These are phyloP conservation scores for Halictus rubicundus DNA, from an alignment of 1,140 invertebrate species.

Conservation along the genomic window DNA sequence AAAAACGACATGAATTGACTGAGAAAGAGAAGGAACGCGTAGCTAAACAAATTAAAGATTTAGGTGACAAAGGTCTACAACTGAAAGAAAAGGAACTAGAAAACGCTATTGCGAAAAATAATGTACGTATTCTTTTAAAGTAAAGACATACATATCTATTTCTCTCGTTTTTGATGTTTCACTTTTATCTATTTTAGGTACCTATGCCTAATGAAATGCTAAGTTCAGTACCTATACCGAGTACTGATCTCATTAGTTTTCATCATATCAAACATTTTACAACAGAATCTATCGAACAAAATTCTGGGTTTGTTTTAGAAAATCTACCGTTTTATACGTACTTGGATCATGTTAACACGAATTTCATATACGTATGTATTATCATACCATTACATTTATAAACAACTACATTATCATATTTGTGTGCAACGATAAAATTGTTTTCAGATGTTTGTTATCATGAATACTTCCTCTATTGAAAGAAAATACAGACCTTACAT, in stretches of 20 bases:
- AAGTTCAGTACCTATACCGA: constrained; percentile 86
- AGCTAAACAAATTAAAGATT: constrained; percentile 82
- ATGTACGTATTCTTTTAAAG: constrained; percentile 79
- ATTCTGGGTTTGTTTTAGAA: constrained; percentile 83
- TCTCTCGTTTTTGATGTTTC: constrained; percentile 35
- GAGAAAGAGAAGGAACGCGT: constrained; percentile 86
- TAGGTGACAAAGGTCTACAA: constrained; percentile 86
- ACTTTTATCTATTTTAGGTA: constrained; percentile 71
- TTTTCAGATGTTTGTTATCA: constrained; percentile 84
- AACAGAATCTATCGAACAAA: constrained; percentile 79
- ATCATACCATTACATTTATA: constrained; percentile 28
- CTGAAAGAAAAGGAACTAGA: constrained; percentile 83
- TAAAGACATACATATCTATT: constrained; percentile 22
- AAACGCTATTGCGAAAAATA: constrained; percentile 88
- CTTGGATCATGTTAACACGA: constrained; percentile 89
- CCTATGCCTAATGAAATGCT: constrained; percentile 85
- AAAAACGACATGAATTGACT: constrained; percentile 83
- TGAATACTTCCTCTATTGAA: constrained; percentile 87
- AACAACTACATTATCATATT: not conserved
- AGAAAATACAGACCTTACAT: constrained; percentile 85
- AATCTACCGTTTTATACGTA: constrained; percentile 88
- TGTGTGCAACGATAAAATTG: not conserved
- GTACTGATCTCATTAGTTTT: constrained; percentile 85
- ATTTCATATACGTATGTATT: constrained; percentile 91
- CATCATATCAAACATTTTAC: constrained; percentile 84